phyloP scores from a whole-genome alignment of 2,113 vertebrate species.

The Rhinichthys klamathensis region DNA sequence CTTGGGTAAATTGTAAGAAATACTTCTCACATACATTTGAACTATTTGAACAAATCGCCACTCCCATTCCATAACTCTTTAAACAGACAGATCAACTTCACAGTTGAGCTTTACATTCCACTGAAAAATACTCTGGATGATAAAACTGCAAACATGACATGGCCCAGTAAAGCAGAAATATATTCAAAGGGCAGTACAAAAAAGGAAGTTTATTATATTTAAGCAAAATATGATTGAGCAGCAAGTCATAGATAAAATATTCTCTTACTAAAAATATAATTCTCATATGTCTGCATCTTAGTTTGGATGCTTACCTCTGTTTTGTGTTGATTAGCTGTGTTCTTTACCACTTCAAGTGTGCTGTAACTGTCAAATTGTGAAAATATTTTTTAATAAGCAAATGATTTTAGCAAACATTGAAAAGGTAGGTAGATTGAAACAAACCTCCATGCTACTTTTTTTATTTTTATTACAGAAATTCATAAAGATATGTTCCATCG shows the following conservation, averaged over 20 bases:
- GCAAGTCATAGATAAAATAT: background rate
- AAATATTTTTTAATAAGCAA: slow-evolving; percentile 29
- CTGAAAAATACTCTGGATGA: slow-evolving; percentile 8
- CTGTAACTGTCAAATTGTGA: slow-evolving; percentile 48
- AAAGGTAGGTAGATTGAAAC: slow-evolving; percentile 41
- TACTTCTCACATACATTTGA: slow-evolving; percentile 24
- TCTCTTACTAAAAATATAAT: background rate
- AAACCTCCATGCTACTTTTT: slow-evolving; percentile 34
- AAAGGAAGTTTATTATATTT: background rate
- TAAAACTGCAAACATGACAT: slow-evolving; percentile 24
- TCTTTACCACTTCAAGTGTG: slow-evolving; percentile 42
- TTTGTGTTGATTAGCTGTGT: slow-evolving; percentile 31
- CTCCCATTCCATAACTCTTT: slow-evolving; percentile 21
- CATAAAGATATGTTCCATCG: background rate
- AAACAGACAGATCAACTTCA: slow-evolving; percentile 19
- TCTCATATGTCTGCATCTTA: background rate
- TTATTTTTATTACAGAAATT: background rate
- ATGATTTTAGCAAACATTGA: background rate
- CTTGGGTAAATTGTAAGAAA: background rate
- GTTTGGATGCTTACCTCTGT: slow-evolving; percentile 60
- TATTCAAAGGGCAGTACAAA: background rate
- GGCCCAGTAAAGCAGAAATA: background rate
- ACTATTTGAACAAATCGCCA: slow-evolving; percentile 36
- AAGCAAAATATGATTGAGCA: background rate
- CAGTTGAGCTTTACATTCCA: slow-evolving; percentile 9